Percentiles rank a stretch among this genome's conserved stretches.
These are phyloP conservation scores for Myoxocephalus aenaeus DNA, from an alignment of 2,797 vertebrate genomes.

Conservation along the genomic window DNA sequence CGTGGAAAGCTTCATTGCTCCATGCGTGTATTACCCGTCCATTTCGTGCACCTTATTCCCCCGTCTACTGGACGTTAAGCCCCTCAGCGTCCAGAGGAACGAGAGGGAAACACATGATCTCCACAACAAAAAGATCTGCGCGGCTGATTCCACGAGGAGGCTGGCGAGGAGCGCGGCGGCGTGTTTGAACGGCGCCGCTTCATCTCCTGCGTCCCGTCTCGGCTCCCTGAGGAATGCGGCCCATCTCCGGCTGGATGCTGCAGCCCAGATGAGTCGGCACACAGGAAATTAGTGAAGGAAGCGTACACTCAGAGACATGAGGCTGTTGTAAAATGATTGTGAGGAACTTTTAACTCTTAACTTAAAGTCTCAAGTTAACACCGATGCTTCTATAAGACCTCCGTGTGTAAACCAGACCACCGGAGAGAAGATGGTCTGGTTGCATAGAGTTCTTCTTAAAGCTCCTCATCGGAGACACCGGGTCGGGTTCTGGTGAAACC, in stretches of 20 bases:
- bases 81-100: not conserved
- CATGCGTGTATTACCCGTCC: slow-evolving; percentile 9
- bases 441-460: not conserved
- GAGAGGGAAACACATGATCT: slow-evolving; percentile 3
- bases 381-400: not conserved
- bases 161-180: slow-evolving; percentile 6
- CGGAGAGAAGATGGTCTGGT: too few relatives aligned
- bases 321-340: slow-evolving; percentile 21
- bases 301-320: slow-evolving; percentile 42
- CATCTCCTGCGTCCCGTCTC: slow-evolving; percentile 62
- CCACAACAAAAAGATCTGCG: slow-evolving; percentile 1
- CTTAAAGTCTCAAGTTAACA: not conserved
- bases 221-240: slow-evolving; percentile 68
- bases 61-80: slow-evolving; percentile 13
- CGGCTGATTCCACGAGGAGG: slow-evolving; percentile 22
- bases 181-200: slow-evolving; percentile 51
- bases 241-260: slow-evolving; percentile 65
- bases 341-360: not conserved
- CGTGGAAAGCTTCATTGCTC: slow-evolving; percentile 21
- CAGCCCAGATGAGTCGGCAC: slow-evolving; percentile 68
- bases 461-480: too few relatives aligned
- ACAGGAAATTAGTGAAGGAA: slow-evolving; percentile 76
- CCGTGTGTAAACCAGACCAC: too few relatives aligned
- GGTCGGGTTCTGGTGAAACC: too few relatives aligned
- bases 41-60: slow-evolving; percentile 14